A percentile compares a stretch with the other conserved stretches of the same genome.
phyloP scores from a whole-genome alignment of 2,113 vertebrate species.

The Erinaceus europaeus region DNA sequence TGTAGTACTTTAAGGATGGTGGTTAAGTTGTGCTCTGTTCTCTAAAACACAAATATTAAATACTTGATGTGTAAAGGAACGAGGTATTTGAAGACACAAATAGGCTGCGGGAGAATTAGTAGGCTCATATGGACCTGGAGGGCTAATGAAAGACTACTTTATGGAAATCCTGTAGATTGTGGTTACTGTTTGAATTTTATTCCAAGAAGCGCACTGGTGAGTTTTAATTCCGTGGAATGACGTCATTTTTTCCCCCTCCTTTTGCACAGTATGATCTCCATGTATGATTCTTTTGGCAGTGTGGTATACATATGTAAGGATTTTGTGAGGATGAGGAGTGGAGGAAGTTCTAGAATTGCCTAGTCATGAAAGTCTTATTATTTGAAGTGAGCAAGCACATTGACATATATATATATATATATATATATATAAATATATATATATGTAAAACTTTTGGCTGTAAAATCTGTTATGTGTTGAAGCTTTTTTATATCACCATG shows the following conservation, averaged over 20 bases:
- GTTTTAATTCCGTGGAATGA: neutral
- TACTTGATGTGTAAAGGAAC: neutral
- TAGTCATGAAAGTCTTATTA: neutral
- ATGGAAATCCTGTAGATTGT: neutral
- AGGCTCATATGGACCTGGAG: neutral
- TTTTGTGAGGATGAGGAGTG: neutral
- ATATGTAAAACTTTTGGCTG: no score
- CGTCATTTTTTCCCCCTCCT: neutral
- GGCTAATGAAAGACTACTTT: neutral
- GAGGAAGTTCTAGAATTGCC: neutral
- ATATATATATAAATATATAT: no score
- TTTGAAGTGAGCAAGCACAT: neutral
- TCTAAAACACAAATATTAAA: neutral
- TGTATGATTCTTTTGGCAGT: neutral
- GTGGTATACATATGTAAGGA: neutral
- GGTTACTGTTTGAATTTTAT: neutral
- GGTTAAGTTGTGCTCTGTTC: neutral
- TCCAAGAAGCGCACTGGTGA: neutral
- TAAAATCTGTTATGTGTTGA: no score
- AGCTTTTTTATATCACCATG: no score
- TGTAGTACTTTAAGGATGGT: neutral
- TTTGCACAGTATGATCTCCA: neutral
- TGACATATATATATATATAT: neutral
- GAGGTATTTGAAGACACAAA: neutral
- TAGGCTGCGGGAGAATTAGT: neutral